Conservation (phyloP, 2,888 invertebrate species). For the Caenorhabditis afra region DNA sequence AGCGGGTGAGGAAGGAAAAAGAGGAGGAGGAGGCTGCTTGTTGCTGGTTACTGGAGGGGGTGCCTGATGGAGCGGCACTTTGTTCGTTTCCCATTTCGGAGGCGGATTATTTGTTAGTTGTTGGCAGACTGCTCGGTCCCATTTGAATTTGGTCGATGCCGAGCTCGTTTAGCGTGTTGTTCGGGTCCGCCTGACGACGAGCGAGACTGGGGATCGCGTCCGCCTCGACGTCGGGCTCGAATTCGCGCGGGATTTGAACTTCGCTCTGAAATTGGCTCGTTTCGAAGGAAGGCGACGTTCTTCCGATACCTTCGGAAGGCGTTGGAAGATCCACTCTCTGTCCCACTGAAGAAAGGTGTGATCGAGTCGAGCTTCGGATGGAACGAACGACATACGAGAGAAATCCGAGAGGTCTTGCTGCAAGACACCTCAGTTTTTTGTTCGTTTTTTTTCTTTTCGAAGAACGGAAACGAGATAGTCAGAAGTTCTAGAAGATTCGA, state of each 20-base stretch:
- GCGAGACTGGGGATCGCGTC: constrained; percentile 67
- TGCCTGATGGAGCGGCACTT: constrained; percentile 38
- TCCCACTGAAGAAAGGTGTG: constrained; percentile 63
- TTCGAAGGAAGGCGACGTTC: too few species aligned
- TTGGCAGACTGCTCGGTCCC: constrained; percentile 49
- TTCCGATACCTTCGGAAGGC: constrained; percentile 70
- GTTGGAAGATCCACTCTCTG: constrained; percentile 70
- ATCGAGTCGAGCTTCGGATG: constrained; percentile 64
- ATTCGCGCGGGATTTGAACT: constrained; percentile 68
- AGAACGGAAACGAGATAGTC: too few species aligned
- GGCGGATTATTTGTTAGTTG: constrained; percentile 24
- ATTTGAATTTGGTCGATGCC: constrained; percentile 68
- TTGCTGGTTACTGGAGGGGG: constrained; percentile 10
- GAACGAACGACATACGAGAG: constrained; percentile 63
- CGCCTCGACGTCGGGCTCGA: constrained; percentile 71
- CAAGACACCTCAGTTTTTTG: too few species aligned
- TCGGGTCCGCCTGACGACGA: constrained; percentile 55
- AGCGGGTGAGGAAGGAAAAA: constrained; percentile 73
- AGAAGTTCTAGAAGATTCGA: too few species aligned
- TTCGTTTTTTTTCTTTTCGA: too few species aligned
- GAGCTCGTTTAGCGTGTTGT: constrained; percentile 63
- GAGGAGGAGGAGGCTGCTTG: constrained; percentile 55
- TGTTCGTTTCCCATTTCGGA: constrained; percentile 73
- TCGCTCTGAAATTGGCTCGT: constrained; percentile 69
- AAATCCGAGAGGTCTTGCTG: constrained; percentile 5